A percentile compares a stretch with the other conserved stretches of the same genome.
phyloP scores from a whole-genome alignment of 1,140 invertebrate genomes.

The Drosophila tsacasi region DNA sequence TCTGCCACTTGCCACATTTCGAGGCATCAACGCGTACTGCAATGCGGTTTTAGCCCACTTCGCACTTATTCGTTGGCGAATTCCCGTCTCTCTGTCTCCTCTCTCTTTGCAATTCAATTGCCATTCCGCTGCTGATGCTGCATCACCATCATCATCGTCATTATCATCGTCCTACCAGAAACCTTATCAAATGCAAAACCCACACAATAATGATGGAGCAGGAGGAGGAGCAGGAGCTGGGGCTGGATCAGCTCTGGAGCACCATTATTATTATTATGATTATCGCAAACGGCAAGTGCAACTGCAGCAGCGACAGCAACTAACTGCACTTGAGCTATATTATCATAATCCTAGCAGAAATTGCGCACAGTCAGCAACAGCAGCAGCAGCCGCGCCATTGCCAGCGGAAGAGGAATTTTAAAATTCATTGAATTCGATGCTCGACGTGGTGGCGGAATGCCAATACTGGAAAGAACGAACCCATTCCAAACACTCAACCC shows the following conservation, averaged over 20 bases:
- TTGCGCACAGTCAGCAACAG: slow-evolving; percentile 47
- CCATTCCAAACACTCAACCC: background rate
- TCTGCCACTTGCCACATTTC: slow-evolving; percentile 45
- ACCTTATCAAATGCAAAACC: slow-evolving; percentile 51
- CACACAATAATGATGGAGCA: slow-evolving; percentile 7
- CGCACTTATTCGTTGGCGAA: slow-evolving; percentile 14
- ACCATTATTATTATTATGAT: slow-evolving; percentile 72
- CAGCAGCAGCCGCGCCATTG: slow-evolving; percentile 7
- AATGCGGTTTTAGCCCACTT: slow-evolving; percentile 38
- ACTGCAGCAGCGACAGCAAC: slow-evolving; percentile 63
- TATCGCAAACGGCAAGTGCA: slow-evolving; percentile 65
- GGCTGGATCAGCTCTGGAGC: slow-evolving; percentile 14
- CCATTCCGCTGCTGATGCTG: slow-evolving; percentile 41
- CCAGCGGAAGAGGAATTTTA: slow-evolving; percentile 52
- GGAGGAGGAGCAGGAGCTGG: background rate
- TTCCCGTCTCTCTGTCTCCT: background rate
- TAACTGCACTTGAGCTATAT: slow-evolving; percentile 78
- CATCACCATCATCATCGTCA: slow-evolving; percentile 34
- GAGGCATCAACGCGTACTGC: slow-evolving; percentile 54
- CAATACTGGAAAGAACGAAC: slow-evolving; percentile 22
- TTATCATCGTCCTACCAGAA: slow-evolving; percentile 49
- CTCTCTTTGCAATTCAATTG: slow-evolving; percentile 44
- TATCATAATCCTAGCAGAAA: slow-evolving; percentile 74
- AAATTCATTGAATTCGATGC: slow-evolving; percentile 76
- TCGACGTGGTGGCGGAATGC: slow-evolving; percentile 35